These are phyloP conservation scores for Gymnothorax javanicus DNA, from an alignment of 2,797 vertebrate genomes.

Conservation along the genomic window DNA sequence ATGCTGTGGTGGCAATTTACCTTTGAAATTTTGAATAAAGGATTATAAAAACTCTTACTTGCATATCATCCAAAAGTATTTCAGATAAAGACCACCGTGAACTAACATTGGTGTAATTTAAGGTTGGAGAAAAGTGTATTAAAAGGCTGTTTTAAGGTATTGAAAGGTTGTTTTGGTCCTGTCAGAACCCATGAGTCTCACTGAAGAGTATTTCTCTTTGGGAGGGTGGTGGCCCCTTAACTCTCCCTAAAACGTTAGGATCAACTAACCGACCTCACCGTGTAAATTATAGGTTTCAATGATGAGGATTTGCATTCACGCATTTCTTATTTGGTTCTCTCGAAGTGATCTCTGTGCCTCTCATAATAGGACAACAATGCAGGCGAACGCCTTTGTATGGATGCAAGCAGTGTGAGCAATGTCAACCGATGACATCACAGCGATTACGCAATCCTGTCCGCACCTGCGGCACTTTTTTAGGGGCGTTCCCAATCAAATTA, in stretches of 20 bases:
- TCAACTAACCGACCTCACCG: conserved; percentile 57
- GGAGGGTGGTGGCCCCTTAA: conserved; percentile 49
- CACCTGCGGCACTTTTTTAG: no score
- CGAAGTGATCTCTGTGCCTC: conserved; percentile 56
- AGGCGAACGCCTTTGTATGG: no score
- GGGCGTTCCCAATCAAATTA: no score
- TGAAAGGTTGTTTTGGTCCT: neutral
- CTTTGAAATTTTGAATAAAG: neutral
- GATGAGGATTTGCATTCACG: conserved; percentile 50
- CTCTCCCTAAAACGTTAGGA: conserved; percentile 35
- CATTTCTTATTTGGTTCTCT: conserved; percentile 48
- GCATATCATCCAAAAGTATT: neutral
- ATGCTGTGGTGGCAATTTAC: neutral
- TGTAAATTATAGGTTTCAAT: conserved; percentile 50
- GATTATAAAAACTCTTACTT: neutral
- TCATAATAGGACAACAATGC: conserved; percentile 56
- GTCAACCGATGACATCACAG: no score
- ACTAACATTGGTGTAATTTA: neutral
- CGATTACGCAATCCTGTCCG: no score
- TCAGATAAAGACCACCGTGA: neutral
- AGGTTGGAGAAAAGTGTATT: neutral
- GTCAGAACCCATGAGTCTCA: conserved; percentile 62
- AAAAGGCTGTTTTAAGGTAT: neutral
- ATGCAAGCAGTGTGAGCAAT: no score
- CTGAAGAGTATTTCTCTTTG: conserved; percentile 42